A percentile compares a stretch with the other conserved stretches of the same genome.
These are phyloP conservation scores for Leptocoma aspasia DNA, from an alignment of 2,113 vertebrate genomes.

Conservation along the genomic window DNA sequence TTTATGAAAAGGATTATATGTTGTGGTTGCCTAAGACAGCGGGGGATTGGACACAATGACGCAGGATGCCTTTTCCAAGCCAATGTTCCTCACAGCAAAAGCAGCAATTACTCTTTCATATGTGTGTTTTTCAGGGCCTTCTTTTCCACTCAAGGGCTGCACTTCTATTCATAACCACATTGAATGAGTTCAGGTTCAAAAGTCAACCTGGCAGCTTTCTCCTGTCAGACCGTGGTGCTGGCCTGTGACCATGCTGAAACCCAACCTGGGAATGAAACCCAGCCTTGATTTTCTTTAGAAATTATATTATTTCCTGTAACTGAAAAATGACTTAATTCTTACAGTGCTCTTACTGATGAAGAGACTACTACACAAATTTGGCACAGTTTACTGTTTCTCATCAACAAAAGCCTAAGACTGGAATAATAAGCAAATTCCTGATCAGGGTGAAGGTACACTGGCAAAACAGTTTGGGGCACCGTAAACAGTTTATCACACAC, in stretches of 20 bases:
- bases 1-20: slow-evolving; percentile 52
- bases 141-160: background rate
- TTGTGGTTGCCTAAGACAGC: slow-evolving; percentile 58
- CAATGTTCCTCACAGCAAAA: slow-evolving; percentile 37
- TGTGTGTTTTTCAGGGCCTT: background rate
- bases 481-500: background rate
- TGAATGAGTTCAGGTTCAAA: background rate
- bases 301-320: background rate
- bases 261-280: background rate
- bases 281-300: background rate
- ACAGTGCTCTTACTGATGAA: background rate
- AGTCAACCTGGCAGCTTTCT: background rate
- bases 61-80: slow-evolving; percentile 37
- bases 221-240: background rate
- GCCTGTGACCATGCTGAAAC: background rate
- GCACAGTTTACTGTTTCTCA: background rate
- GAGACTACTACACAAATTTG: background rate
- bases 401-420: background rate
- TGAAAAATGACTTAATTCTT: background rate
- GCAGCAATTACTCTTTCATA: slow-evolving; percentile 32
- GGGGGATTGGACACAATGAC: slow-evolving; percentile 55
- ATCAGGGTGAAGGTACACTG: background rate
- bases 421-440: background rate
- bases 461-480: background rate
- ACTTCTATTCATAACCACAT: background rate